Evolutionary conservation across 2,888 invertebrate species (phyloP).

Genomic region (Anticlea derivata): DNA sequence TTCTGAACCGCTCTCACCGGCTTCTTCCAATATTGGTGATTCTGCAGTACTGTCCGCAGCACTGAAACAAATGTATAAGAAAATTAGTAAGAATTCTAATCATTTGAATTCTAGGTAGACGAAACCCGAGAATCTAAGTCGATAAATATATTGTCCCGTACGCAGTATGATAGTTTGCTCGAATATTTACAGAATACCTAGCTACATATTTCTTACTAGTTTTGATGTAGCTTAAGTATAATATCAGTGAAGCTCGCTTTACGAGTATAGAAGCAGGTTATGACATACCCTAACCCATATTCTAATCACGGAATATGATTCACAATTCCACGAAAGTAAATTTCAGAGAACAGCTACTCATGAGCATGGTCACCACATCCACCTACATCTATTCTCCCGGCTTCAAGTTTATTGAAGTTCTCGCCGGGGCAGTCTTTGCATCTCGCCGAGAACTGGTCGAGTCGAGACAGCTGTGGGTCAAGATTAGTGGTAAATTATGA

Average conservation of each 20-base stretch:
- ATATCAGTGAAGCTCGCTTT: not conserved
- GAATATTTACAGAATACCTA: no score
- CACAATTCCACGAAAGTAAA: slow-evolving; percentile 9
- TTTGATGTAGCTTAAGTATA: not conserved
- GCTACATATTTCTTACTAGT: no score
- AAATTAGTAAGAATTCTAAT: not conserved
- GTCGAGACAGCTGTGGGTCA: slow-evolving; percentile 72
- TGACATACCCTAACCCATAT: not conserved
- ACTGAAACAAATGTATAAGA: slow-evolving; percentile 59
- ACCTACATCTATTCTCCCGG: slow-evolving; percentile 58
- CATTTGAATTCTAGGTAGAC: no score
- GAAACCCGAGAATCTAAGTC: no score
- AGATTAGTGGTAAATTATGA: slow-evolving; percentile 74
- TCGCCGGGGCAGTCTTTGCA: slow-evolving; percentile 50
- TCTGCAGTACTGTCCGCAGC: slow-evolving; percentile 84
- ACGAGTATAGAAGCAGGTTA: not conserved
- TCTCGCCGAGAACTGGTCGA: slow-evolving; percentile 58
- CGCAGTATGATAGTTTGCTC: no score
- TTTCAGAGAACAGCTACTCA: slow-evolving; percentile 8
- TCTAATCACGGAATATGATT: slow-evolving; percentile 14
- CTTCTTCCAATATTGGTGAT: slow-evolving; percentile 91
- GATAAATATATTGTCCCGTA: no score
- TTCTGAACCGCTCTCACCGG: slow-evolving; percentile 89
- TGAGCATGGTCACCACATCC: slow-evolving; percentile 37
- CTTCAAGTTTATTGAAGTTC: slow-evolving; percentile 49